phyloP scores from a whole-genome alignment of 2,113 vertebrate genomes.

The Petroica traversi region DNA sequence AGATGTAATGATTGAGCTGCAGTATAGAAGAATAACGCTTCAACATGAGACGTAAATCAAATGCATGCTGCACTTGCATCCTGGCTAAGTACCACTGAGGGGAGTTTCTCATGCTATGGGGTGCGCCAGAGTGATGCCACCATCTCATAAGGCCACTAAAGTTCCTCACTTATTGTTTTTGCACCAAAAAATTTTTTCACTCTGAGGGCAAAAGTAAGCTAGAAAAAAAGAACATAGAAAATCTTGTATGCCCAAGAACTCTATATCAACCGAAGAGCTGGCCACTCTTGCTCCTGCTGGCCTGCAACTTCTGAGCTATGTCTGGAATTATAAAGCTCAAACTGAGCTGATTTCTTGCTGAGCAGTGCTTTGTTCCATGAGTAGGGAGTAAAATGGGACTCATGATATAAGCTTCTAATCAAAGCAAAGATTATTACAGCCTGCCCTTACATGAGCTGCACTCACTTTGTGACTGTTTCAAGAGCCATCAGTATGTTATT shows the following conservation, averaged over 20 bases:
- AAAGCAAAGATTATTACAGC: constrained; percentile 31
- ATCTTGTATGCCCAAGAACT: not conserved
- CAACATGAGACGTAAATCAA: constrained; percentile 22
- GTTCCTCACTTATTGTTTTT: not conserved
- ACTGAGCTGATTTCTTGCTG: not conserved
- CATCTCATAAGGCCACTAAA: not conserved
- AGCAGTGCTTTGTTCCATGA: not conserved
- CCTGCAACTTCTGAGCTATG: not conserved
- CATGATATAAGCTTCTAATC: not conserved
- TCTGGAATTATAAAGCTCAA: not conserved
- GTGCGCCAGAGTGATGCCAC: not conserved
- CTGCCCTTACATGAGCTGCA: constrained; percentile 1
- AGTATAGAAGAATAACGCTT: not conserved
- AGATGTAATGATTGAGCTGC: constrained; percentile 33
- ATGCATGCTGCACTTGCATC: not conserved
- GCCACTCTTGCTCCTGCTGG: not conserved
- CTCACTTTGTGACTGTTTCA: not conserved
- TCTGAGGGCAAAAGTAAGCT: not conserved
- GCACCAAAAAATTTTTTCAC: not conserved
- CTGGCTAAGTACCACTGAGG: not conserved
- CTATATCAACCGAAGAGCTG: not conserved
- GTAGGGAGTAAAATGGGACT: not conserved
- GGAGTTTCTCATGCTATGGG: not conserved
- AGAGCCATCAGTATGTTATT: constrained; percentile 1
- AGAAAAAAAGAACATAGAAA: not conserved